Percentiles rank a stretch among this genome's conserved stretches.
These are phyloP conservation scores for Sesamia nonagrioides DNA, from an alignment of 1,140 invertebrate species.

Conservation along the genomic window DNA sequence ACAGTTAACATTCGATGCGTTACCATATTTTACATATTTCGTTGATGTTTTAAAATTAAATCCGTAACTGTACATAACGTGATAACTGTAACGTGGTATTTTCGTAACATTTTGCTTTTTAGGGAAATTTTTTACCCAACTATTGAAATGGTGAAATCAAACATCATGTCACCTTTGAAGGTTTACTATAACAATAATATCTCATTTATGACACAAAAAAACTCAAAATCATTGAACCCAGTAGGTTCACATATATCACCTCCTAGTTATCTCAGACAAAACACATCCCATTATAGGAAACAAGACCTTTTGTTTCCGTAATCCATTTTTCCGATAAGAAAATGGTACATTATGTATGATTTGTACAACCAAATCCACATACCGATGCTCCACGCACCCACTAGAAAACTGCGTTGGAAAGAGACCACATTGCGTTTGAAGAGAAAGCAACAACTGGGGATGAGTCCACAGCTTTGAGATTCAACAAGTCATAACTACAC, in stretches of 20 bases:
- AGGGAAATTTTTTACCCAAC: neutral
- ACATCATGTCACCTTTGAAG: neutral
- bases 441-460: slow-evolving; percentile 81
- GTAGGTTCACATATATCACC: neutral
- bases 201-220: neutral
- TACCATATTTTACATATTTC: slow-evolving; percentile 36
- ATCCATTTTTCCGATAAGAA: slow-evolving; percentile 47
- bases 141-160: neutral
- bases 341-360: slow-evolving; percentile 49
- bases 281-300: slow-evolving; percentile 8
- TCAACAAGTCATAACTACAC: slow-evolving; percentile 56
- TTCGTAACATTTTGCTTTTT: neutral
- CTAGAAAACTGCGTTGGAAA: slow-evolving; percentile 77
- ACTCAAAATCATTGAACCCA: neutral
- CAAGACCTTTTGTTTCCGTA: slow-evolving; percentile 20
- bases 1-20: slow-evolving; percentile 33
- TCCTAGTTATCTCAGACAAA: slow-evolving; percentile 13
- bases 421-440: slow-evolving; percentile 83
- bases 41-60: slow-evolving; percentile 13
- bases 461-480: slow-evolving; percentile 67
- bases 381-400: slow-evolving; percentile 65
- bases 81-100: too few relatives aligned
- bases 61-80: neutral
- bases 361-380: slow-evolving; percentile 49
- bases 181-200: neutral